Conservation (phyloP, 2,888 invertebrate genomes). For the Lamproptera curius region DNA sequence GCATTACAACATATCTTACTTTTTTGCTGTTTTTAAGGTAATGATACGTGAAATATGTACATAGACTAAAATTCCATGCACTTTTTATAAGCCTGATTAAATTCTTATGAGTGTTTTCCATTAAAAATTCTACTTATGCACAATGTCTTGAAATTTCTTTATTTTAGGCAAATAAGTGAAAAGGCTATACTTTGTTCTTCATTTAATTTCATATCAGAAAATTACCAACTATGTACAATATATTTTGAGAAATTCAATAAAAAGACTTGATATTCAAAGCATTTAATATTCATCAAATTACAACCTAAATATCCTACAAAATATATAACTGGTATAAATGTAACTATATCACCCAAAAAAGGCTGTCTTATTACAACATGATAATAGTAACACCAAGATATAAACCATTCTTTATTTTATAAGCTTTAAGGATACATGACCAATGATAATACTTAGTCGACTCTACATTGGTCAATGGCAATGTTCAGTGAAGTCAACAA, state of each 20-base stretch:
- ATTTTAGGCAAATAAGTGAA: too few species aligned
- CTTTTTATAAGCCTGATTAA: too few species aligned
- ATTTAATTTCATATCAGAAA: too few species aligned
- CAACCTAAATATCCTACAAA: conserved; percentile 39
- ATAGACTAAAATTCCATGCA: too few species aligned
- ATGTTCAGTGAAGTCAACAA: conserved; percentile 96
- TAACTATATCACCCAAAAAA: conserved; percentile 39
- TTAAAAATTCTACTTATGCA: too few species aligned
- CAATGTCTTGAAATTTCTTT: too few species aligned
- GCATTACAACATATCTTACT: too few species aligned
- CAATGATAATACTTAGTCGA: conserved; percentile 48
- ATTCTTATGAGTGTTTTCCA: too few species aligned
- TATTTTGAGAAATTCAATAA: conserved; percentile 9
- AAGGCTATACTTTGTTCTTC: too few species aligned
- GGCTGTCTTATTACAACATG: conserved; percentile 60
- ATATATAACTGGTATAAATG: conserved; percentile 66
- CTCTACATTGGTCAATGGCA: conserved; percentile 84
- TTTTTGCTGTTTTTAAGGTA: too few species aligned
- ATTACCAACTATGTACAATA: too few species aligned
- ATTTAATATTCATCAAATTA: conserved; percentile 41
- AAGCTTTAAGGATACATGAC: conserved; percentile 46
- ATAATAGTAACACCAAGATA: conserved; percentile 56
- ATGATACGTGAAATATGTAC: too few species aligned
- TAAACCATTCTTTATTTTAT: conserved; percentile 54
- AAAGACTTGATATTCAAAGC: conserved; percentile 38